Evolutionary conservation across 2,797 vertebrate genomes (phyloP), one percentile per base, ranked within the genome.

Genomic region (Sardinella longiceps): DNA sequence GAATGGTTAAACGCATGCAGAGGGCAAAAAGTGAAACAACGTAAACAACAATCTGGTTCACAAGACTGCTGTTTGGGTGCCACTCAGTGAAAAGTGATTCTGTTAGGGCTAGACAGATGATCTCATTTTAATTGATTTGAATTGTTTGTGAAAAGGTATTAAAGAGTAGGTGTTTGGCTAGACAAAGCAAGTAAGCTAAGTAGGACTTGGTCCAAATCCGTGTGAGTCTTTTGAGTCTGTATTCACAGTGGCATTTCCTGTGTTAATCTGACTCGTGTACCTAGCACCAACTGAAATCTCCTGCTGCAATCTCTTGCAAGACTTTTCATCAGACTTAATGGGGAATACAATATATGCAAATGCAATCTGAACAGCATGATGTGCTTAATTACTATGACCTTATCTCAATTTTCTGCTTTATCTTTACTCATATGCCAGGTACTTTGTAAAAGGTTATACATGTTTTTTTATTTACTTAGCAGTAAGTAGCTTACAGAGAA

Each of bases 121-220:
- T 25, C 50, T 39, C 33, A 18, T 77, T 43, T 37, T 77, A 39
- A 77, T 51, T 70, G 23, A 46, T 25, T 80, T 56, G 10, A 43
- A 83, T 83, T 82, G 80, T 83, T 45, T 63, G 77, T 23, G 12
- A 60, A 80, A 60, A 50, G 33, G 56, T 85, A 60, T 63, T 20
- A 70, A 74, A 4, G 77, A 28, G 81, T 84, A 43, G 85, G 80
- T 28, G 12, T 77, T 77, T 18, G 46, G 66, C 20, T 66, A 23
- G 37, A n/a, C 50, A 43, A 60, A 88, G 86, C 82, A 14, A 83
- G 84, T 82, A 23, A 80, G 80, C 48, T 82, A 23, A 80, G 80
- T 58, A 30, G 80, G 70, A 51, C 86, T 85, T 82, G 30, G 63
- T 23, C 45, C 28, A 70, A 43, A 77, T 77, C 46, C 10, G 14